phyloP scores from a whole-genome alignment of 2,113 vertebrate species.

The Smithornis capensis region DNA sequence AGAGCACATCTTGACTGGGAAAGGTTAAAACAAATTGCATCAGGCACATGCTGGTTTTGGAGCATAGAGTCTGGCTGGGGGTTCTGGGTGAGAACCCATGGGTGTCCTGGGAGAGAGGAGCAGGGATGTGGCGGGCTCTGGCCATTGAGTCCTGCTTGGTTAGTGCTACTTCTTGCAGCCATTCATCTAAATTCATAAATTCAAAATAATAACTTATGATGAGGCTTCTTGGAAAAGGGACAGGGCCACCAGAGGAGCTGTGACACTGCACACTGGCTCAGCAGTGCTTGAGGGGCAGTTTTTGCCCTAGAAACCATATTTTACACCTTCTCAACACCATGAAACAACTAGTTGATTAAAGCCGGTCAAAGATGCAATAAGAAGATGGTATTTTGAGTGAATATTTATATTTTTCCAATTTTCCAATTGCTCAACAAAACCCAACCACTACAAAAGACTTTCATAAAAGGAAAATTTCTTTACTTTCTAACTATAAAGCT shows the following conservation, averaged over 20 bases:
- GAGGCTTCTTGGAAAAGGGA: neutral
- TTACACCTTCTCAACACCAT: neutral
- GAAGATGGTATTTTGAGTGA: neutral
- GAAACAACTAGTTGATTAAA: neutral
- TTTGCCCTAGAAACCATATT: neutral
- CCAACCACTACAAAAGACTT: neutral
- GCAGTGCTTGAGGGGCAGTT: accelerated
- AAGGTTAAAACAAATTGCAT: neutral
- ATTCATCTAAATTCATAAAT: neutral
- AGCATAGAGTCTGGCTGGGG: neutral
- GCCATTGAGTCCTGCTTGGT: neutral
- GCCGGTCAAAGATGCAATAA: neutral
- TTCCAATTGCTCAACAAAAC: neutral
- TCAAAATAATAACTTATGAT: neutral
- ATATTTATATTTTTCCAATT: neutral
- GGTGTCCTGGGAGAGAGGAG: neutral
- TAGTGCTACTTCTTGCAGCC: neutral
- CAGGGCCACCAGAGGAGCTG: neutral
- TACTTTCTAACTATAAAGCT: neutral
- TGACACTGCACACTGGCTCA: neutral
- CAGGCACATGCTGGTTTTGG: accelerated
- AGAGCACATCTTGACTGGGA: neutral
- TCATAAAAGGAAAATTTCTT: neutral
- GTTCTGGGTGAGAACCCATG: neutral
- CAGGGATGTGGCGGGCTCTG: neutral